Evolutionary conservation across 2,888 invertebrate species (phyloP), one percentile per base, ranked within the genome.

Genomic region (Parnassius orleans): DNA sequence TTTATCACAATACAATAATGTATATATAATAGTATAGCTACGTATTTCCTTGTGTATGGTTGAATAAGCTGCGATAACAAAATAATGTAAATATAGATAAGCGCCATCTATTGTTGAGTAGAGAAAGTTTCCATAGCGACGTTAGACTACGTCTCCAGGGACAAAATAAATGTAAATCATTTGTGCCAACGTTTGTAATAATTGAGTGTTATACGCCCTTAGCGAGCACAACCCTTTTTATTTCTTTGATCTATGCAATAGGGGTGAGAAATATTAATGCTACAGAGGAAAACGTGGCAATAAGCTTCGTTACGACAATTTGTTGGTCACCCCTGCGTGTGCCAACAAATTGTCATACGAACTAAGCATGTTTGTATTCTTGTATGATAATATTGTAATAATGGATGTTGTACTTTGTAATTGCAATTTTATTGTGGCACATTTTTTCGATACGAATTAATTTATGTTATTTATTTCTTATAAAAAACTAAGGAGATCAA

Each of bases 111-210:
- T 81, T 80, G 83, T 83, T 72, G 81, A 81, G 81, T 87, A 84
- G 89, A 68, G 65, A 76, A 81, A 81, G 70, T 75, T 77, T 74
- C 64, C 69, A 66, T 72, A 69, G 68, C 68, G 69, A 71, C 67
- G 66, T 58, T 56, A 57, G 65, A 59, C 65, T 61, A 65, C 64
- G 72, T 72, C 69, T 73, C 68, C 68, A 72, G 71, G 63, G 72
- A 71, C 69, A 73, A 78, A 77, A 80, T 78, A 77, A 84, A 84
- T 86, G 80, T 87, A 86, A 89, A 90, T 85, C 85, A 79, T 86
- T 84, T 85, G 90, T 89, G 90, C 90, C 89, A 89, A 90, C 84
- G 82, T 89, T 87, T 85, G 84, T 88, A 83, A 86, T 88, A 87
- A 87, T 87, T 81, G 85, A 87, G 87, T 86, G 84, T 83, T 83